phyloP scores from a whole-genome alignment of 2,888 invertebrate genomes.

The Pimpla rufipes region DNA sequence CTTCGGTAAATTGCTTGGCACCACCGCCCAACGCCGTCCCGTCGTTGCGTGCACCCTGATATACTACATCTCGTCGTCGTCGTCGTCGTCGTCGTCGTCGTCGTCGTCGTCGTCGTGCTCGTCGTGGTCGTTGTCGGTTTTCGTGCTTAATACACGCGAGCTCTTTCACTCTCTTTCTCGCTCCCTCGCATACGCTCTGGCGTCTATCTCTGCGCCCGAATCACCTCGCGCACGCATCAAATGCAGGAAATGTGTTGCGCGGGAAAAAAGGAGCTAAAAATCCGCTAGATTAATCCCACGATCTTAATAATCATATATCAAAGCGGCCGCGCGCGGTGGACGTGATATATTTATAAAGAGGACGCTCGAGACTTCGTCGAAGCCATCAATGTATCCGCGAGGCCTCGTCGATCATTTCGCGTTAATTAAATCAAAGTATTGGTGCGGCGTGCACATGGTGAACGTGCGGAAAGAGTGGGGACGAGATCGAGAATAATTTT shows the following conservation, averaged over 20 bases:
- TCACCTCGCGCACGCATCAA: constrained; percentile 24
- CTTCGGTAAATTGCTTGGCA: constrained; percentile 82
- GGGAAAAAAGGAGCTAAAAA: constrained; percentile 21
- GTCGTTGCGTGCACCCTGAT: constrained; percentile 46
- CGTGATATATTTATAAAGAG: constrained; percentile 43
- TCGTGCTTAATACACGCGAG: constrained; percentile 25
- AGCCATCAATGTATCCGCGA: constrained; percentile 49
- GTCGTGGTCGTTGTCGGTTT: neutral
- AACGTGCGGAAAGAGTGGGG: too few species aligned
- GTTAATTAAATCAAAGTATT: constrained; percentile 24
- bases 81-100: constrained; percentile 38
- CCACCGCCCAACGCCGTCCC: constrained; percentile 66
- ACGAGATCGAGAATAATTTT: too few species aligned
- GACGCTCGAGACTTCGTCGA: constrained; percentile 32
- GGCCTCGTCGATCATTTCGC: constrained; percentile 42
- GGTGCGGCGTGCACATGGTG: neutral
- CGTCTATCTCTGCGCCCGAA: constrained; percentile 9
- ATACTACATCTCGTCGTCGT: constrained; percentile 45
- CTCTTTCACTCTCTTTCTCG: constrained; percentile 9
- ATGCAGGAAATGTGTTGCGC: constrained; percentile 44
- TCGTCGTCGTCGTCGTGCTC: neutral
- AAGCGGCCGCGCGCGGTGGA: neutral
- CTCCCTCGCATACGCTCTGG: neutral
- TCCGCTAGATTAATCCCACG: constrained; percentile 23
- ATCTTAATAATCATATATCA: constrained; percentile 55